These are phyloP conservation scores for Halictus quadricinctus DNA, from an alignment of 2,888 invertebrate genomes.

Conservation along the genomic window DNA sequence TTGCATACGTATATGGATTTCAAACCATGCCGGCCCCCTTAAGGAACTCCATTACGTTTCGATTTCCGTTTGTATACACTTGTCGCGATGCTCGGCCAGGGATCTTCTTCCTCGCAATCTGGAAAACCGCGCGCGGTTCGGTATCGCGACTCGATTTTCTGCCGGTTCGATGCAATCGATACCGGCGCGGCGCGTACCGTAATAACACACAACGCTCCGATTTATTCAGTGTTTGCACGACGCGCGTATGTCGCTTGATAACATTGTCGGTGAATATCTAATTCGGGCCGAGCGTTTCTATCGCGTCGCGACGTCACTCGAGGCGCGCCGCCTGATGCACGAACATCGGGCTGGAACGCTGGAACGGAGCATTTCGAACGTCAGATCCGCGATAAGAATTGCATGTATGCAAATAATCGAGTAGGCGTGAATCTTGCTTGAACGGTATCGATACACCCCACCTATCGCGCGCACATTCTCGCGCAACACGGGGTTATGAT, in stretches of 20 bases:
- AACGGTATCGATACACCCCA: constrained; percentile 7
- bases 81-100: neutral
- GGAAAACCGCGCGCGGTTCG: neutral
- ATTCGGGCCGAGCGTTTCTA: constrained; percentile 32
- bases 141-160: neutral
- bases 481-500: neutral
- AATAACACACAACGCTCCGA: constrained; percentile 49
- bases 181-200: constrained; percentile 29
- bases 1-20: too few relatives aligned
- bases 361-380: constrained; percentile 17
- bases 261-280: constrained; percentile 53
- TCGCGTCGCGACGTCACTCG: constrained; percentile 10
- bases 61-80: neutral
- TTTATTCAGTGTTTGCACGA: constrained; percentile 47
- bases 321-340: neutral
- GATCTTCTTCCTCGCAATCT: neutral
- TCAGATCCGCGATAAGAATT: constrained; percentile 41
- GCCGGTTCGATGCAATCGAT: constrained; percentile 36
- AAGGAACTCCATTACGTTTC: constrained; percentile 15
- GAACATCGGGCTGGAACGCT: neutral
- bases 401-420: constrained; percentile 21
- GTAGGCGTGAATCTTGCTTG: neutral
- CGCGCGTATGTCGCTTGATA: constrained; percentile 37
- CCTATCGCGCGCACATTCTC: too few relatives aligned
- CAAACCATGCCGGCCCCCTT: too few relatives aligned